Base-by-base conservation (phyloP, 2,113 vertebrate species). In the Grammomys dolichurus region DNA sequence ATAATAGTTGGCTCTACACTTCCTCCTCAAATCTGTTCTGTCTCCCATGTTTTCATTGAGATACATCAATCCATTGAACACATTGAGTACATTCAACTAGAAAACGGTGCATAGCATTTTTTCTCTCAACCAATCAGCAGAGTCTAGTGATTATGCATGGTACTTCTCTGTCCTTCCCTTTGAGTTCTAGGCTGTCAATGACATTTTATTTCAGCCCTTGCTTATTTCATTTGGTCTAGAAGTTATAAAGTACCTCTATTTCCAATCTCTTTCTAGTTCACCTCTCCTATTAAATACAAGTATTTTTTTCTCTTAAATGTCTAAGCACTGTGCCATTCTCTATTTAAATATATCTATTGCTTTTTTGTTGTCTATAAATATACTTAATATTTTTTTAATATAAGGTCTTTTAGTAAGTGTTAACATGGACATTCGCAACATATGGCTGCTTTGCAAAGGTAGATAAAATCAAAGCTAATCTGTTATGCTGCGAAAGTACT, bases 21-120 rank as follows among this genome's bases (percentile, higher is more conserved):
- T 95, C 91, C 95, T 89, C 65, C 95, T 95, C 76, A 84, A 92
- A 90, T 97, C 94, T 96, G 90, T 95, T 96, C 85, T 67, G 60
- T 93, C 70, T 60, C 48, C 56, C 72, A 22, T 76, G 54, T 89
- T 94, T 86, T 96, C 96, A 84, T 56, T 93, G 87, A 95, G 92
- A 87, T 69, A 86, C 36, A 90, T 93, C 86, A 90, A 87, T 94
- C 90, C 81, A 78, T 81, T 92, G 77, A 92, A 89, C 70, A 88
- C 88, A 72, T 2, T 26, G 87, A 91, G 72, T 78, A 65, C 63
- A 65, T 72, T 96, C 89, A 91, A 33, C 70, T 86, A 72, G 58
- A 81, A 95, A 95, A 73, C 16, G 82, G 65, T 88, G 63, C 76
- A 40, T 54, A 70, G 77, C 95, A 77, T 69, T 65, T 76, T 48